Base-by-base conservation (phyloP, 37 sponge, comb jelly and placozoan genomes). In the Cladorhizidae sp. region DNA sequence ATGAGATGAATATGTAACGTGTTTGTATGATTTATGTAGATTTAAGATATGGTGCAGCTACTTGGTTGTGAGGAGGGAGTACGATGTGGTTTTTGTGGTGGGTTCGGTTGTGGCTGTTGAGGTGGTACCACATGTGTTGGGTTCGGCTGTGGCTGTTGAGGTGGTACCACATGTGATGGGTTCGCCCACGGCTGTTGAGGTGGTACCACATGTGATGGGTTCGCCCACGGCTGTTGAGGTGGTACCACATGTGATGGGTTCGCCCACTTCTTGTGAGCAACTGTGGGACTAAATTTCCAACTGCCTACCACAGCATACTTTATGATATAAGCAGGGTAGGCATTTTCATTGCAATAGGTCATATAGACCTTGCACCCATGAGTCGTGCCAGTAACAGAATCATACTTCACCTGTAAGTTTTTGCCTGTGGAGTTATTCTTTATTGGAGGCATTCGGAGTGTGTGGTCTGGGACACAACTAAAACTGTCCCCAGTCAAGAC, bases 261-360 rank as follows among this genome's bases (percentile, higher is more conserved):
- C n/a, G n/a, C n/a, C n/a, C n/a, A n/a, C n/a, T n/a, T n/a, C n/a
- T n/a, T n/a, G n/a, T n/a, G n/a, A n/a, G n/a, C n/a, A n/a, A n/a
- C n/a, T n/a, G n/a, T n/a, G n/a, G n/a, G n/a, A n/a, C n/a, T n/a
- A n/a, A n/a, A n/a, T n/a, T n/a, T n/a, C n/a, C n/a, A n/a, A n/a
- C n/a, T 9, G 9, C 49, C 49, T 45, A 9, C 14, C 59, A 58
- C 25, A 26, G 11, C 20, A 73, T 84, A 89, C 41, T 58, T 74
- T 29, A 92, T 84, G 40, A 92, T 74, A 41, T 92, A 92, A 21
- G 85, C 88, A 31, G 93, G 93, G 74, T 92, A 92, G 1, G 93
- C 89, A 41, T 88, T 79, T 40, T 74, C 81, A 71, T 92, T 92
- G 57, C 86, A 83, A 78, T 94, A 94, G 23, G 86, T 84, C 39